These are phyloP conservation scores for Embiotoca jacksoni DNA, from an alignment of 2,113 vertebrate species.

Conservation along the genomic window DNA sequence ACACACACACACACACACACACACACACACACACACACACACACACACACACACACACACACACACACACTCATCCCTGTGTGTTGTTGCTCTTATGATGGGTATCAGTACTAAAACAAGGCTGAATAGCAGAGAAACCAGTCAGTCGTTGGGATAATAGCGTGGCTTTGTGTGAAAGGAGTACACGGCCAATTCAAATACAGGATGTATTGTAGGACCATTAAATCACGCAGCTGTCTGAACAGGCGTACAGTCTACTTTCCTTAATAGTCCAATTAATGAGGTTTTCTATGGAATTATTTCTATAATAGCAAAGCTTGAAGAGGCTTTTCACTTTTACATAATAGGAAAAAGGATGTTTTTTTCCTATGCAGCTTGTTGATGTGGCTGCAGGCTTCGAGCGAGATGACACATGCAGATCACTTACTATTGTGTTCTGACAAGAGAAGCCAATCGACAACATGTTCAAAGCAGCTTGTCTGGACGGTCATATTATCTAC, in stretches of 20 bases:
- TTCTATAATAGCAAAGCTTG: constrained; percentile 56
- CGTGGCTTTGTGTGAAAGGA: constrained; percentile 73
- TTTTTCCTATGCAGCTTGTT: constrained; percentile 9
- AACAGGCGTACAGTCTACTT: constrained; percentile 64
- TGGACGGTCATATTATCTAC: neutral
- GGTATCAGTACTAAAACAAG: constrained; percentile 81
- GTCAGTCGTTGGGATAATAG: constrained; percentile 74
- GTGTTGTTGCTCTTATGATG: constrained; percentile 79
- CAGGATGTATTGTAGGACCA: constrained; percentile 68
- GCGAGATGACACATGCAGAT: constrained; percentile 7
- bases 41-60: neutral
- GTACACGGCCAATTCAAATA: constrained; percentile 81
- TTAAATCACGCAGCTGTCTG: constrained; percentile 75
- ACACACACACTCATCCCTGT: constrained; percentile 29
- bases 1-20: too few species aligned
- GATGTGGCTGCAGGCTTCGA: neutral
- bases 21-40: too few species aligned
- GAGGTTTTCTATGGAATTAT: constrained; percentile 62
- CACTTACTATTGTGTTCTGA: constrained; percentile 8
- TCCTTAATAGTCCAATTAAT: constrained; percentile 71
- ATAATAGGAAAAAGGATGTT: constrained; percentile 5
- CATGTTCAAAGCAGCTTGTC: constrained; percentile 2
- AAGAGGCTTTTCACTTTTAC: constrained; percentile 58
- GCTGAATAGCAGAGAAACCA: constrained; percentile 69
- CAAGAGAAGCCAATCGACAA: neutral